Evolutionary conservation across 2,113 vertebrate species (phyloP).

Genomic region (Thomomys bottae): DNA sequence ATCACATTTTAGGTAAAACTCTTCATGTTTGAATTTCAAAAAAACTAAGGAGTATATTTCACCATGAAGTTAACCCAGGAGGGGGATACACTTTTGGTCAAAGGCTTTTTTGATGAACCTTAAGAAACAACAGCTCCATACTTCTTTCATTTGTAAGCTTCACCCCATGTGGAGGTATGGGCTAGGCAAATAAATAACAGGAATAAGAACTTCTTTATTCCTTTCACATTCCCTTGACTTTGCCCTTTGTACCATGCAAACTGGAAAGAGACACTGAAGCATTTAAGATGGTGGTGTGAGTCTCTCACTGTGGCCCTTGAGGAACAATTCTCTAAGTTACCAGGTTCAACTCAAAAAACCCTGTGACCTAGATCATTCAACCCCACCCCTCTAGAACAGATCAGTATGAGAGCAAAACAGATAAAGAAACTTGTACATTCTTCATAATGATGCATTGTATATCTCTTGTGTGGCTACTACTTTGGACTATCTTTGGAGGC

Average conservation of each 20-base stretch:
- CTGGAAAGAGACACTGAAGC: conserved; percentile 53
- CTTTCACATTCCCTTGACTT: conserved; percentile 68
- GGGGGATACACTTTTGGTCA: conserved; percentile 70
- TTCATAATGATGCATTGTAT: not conserved
- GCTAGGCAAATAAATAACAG: conserved; percentile 76
- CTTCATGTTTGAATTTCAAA: conserved; percentile 57
- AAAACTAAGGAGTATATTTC: conserved; percentile 64
- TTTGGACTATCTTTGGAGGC: not conserved
- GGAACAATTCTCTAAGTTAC: conserved; percentile 53
- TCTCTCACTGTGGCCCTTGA: conserved; percentile 3
- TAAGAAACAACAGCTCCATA: conserved; percentile 70
- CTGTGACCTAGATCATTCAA: not conserved
- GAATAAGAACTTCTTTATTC: conserved; percentile 79
- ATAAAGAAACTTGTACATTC: not conserved
- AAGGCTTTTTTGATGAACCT: conserved; percentile 77
- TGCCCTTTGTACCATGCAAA: conserved; percentile 68
- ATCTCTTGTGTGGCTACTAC: not conserved
- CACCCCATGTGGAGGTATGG: conserved; percentile 69
- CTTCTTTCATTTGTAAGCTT: conserved; percentile 73
- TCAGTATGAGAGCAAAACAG: not conserved
- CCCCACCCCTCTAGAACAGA: not conserved
- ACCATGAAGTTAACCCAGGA: conserved; percentile 41
- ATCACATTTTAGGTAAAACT: conserved; percentile 51
- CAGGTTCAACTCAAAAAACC: conserved; percentile 30
- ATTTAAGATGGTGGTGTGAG: conserved; percentile 46